Base-by-base conservation (phyloP, 2,888 invertebrate genomes). In the Sinodicranocentrus sp. region DNA sequence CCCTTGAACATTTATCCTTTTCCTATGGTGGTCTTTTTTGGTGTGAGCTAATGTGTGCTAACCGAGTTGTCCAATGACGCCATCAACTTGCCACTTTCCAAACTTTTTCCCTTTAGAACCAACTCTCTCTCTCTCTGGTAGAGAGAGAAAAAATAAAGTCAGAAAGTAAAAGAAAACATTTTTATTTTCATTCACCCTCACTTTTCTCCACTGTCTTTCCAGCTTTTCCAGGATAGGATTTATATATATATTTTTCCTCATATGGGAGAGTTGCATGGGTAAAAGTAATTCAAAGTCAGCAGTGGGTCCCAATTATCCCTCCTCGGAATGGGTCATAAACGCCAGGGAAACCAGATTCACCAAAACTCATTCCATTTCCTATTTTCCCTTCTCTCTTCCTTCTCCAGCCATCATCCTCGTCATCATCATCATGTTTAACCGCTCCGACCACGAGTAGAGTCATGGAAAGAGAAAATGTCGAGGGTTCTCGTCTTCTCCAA, bases 291-390 rank as follows among this genome's bases (percentile, higher is more conserved):
- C 84, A 85, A 87, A 85, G 84, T 82, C 86, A 85, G 86, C 87
- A 86, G 84, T 85, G 82, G 85, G 86, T 86, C 87, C 82, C 87
- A 87, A 87, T 87, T 87, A 87, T 87, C 80, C 87, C 82, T 82
- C 82, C 77, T 84, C 84, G 79, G 85, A 84, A 85, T 84, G 84
- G 84, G 84, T 86, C 87, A 84, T 87, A 87, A 87, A 87, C 87
- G 85, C 87, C 86, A 87, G 85, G 86, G 84, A 84, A 87, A 86
- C 84, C 85, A 85, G 85, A 87, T 87, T 87, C 85, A 86, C 82
- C 82, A 84, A 84, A 84, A 82, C 77, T 78, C 85, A 85, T 87
- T 86, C 85, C 86, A 84, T 86, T 84, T 87, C 85, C 87, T 63
- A 61, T 48, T 59, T 6, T 19, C 48, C 39, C 65, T 61, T 75